These are phyloP conservation scores for Cottoperca gobio DNA, from an alignment of 2,797 vertebrate species.

Conservation along the genomic window DNA sequence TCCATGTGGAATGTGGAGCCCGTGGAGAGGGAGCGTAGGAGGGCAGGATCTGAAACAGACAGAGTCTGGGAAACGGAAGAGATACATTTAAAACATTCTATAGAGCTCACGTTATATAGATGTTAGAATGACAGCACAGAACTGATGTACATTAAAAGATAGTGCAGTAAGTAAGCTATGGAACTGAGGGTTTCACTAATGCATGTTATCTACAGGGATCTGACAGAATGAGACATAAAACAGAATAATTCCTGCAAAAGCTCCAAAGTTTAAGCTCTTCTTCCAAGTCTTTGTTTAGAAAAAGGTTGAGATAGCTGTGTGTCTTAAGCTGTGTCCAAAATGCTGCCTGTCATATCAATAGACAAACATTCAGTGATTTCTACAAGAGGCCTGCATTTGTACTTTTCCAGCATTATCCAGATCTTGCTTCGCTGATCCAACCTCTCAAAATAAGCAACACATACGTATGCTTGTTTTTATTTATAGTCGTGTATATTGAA, in stretches of 20 bases:
- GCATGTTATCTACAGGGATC: conserved; percentile 28
- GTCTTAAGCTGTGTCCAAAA: conserved; percentile 20
- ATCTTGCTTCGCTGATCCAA: conserved; percentile 25
- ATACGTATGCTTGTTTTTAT: conserved; percentile 39
- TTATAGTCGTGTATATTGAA: conserved; percentile 50
- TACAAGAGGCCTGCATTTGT: neutral
- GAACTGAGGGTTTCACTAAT: neutral
- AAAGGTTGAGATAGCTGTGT: conserved; percentile 11
- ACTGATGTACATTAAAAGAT: conserved; percentile 32
- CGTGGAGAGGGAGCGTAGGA: conserved; percentile 65
- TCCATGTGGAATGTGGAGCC: conserved; percentile 69
- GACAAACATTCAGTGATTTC: conserved; percentile 23
- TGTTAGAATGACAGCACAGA: conserved; percentile 20
- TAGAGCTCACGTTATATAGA: conserved; percentile 30
- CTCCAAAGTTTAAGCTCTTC: conserved; percentile 14
- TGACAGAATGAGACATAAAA: conserved; percentile 36
- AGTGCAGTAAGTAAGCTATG: conserved; percentile 27
- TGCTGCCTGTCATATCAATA: conserved; percentile 13
- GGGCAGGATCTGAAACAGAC: conserved; percentile 59
- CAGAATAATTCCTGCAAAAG: conserved; percentile 30
- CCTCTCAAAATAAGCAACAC: conserved; percentile 5
- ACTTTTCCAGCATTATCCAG: conserved; percentile 19
- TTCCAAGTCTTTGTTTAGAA: conserved; percentile 23
- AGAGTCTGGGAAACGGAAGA: conserved; percentile 60
- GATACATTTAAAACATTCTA: conserved; percentile 60